Percentiles rank a stretch among this genome's conserved stretches.
Conservation (phyloP, 2,888 invertebrate genomes). For the Rhodophaea formosa region DNA sequence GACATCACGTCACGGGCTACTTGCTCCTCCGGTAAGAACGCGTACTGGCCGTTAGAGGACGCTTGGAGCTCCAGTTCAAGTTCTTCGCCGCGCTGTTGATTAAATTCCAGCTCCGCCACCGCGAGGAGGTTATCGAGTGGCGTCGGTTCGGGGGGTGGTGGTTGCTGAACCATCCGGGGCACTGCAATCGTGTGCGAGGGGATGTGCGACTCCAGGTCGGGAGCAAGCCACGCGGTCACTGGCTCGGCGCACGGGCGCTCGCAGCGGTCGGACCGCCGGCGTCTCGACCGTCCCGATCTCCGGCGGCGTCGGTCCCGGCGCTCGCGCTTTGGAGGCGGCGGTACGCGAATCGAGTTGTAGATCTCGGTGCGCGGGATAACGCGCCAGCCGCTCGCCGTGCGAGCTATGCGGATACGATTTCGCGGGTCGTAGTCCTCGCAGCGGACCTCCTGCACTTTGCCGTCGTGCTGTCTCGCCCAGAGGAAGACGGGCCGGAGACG, state of each 20-base stretch:
- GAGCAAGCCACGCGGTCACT: constrained; percentile 54
- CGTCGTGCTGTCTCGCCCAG: constrained; percentile 91
- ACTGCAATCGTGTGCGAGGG: constrained; percentile 83
- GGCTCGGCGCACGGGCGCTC: constrained; percentile 32
- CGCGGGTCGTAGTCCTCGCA: constrained; percentile 94
- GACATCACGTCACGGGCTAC: constrained; percentile 67
- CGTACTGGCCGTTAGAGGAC: constrained; percentile 44
- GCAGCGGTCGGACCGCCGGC: constrained; percentile 34
- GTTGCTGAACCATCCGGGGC: constrained; percentile 50
- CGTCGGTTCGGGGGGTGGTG: constrained; percentile 63
- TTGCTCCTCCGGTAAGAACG: constrained; percentile 62
- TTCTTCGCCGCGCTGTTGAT: constrained; percentile 76
- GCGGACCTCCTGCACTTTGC: constrained; percentile 90
- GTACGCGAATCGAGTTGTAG: constrained; percentile 71
- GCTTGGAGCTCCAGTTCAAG: constrained; percentile 52
- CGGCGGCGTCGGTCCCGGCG: constrained; percentile 42
- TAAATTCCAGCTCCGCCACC: constrained; percentile 84
- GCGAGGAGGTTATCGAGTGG: constrained; percentile 83
- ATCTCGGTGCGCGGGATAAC: constrained; percentile 89
- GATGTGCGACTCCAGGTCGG: constrained; percentile 82
- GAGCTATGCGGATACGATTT: constrained; percentile 91
- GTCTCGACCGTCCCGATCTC: constrained; percentile 35
- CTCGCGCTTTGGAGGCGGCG: constrained; percentile 44
- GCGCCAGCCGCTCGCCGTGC: constrained; percentile 90
- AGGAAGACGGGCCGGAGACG: constrained; percentile 91